A percentile compares a stretch with the other conserved stretches of the same genome.
phyloP scores from a whole-genome alignment of 2,888 invertebrate species.

The Plagodis dolabraria region DNA sequence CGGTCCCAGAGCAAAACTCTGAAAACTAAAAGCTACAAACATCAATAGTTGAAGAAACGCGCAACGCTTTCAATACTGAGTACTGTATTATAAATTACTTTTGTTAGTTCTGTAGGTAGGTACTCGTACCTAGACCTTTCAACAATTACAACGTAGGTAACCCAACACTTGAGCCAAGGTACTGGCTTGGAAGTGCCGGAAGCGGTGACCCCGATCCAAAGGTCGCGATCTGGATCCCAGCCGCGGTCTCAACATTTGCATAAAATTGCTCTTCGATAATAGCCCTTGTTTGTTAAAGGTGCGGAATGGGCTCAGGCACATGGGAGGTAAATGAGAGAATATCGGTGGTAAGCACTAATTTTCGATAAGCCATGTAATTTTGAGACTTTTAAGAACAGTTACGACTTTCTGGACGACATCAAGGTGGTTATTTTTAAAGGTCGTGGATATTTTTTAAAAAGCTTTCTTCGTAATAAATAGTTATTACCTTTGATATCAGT shows the following conservation, averaged over 20 bases:
- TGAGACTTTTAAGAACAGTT: slow-evolving; percentile 25
- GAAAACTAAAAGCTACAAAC: too few relatives aligned
- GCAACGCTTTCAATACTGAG: too few relatives aligned
- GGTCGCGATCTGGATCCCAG: slow-evolving; percentile 51
- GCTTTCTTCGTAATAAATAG: slow-evolving; percentile 6
- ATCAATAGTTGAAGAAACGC: too few relatives aligned
- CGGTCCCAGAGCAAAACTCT: too few relatives aligned
- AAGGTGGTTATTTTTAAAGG: slow-evolving; percentile 14
- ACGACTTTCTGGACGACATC: slow-evolving; percentile 19
- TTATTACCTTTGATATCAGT: neutral
- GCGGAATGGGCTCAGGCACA: slow-evolving; percentile 18
- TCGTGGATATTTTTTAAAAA: neutral
- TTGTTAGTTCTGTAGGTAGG: too few relatives aligned
- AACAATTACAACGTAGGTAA: slow-evolving; percentile 31
- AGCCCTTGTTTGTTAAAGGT: slow-evolving; percentile 24
- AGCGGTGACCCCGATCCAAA: slow-evolving; percentile 57
- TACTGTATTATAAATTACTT: too few relatives aligned
- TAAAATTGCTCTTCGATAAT: slow-evolving; percentile 28
- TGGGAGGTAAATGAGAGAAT: slow-evolving; percentile 5
- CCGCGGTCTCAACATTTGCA: slow-evolving; percentile 25
- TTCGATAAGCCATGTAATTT: slow-evolving; percentile 27
- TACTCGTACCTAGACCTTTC: slow-evolving; percentile 15
- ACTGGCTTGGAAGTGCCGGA: slow-evolving; percentile 43
- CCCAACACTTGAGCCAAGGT: slow-evolving; percentile 33
- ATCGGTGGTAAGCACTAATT: slow-evolving; percentile 22